phyloP scores from a whole-genome alignment of 2,797 vertebrate species.

The Decapterus maruadsi region DNA sequence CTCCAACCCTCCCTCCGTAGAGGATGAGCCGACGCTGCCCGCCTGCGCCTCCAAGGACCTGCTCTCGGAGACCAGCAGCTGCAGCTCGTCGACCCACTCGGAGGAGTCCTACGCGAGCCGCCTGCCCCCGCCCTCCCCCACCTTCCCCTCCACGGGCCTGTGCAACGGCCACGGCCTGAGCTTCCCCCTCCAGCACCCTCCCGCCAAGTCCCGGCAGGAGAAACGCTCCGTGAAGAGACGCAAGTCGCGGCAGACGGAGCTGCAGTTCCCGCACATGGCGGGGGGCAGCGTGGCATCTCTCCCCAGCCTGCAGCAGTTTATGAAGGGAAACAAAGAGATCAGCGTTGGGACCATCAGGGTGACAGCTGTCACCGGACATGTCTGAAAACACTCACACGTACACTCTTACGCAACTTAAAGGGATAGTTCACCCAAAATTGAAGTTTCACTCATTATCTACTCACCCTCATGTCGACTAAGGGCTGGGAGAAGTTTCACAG shows the following conservation, averaged over 20 bases:
- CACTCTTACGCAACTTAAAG: slow-evolving; percentile 28
- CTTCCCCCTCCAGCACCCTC: slow-evolving; percentile 81
- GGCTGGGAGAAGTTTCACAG: too few species aligned
- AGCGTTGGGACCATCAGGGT: slow-evolving; percentile 92
- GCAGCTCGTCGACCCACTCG: slow-evolving; percentile 91
- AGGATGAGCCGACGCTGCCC: slow-evolving; percentile 82
- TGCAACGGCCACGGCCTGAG: slow-evolving; percentile 88
- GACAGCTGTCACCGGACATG: slow-evolving; percentile 91
- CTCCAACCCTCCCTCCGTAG: slow-evolving; percentile 35
- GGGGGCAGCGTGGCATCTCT: slow-evolving; percentile 83
- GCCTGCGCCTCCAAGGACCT: slow-evolving; percentile 87
- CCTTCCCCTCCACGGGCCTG: slow-evolving; percentile 79
- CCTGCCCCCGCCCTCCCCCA: slow-evolving; percentile 87
- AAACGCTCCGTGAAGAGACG: slow-evolving; percentile 92
- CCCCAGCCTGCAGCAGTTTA: slow-evolving; percentile 94
- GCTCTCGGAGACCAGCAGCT: slow-evolving; percentile 91
- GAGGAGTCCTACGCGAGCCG: slow-evolving; percentile 93
- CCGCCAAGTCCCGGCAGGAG: slow-evolving; percentile 90
- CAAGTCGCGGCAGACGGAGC: slow-evolving; percentile 86
- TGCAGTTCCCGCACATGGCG: slow-evolving; percentile 81
- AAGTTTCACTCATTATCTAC: too few species aligned
- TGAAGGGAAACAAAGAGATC: slow-evolving; percentile 95
- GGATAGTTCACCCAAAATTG: too few species aligned
- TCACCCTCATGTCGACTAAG: too few species aligned
- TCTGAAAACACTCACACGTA: slow-evolving; percentile 81